These are phyloP conservation scores for Hyperoplus lanceolatus DNA, from an alignment of 2,797 vertebrate genomes.

Conservation along the genomic window DNA sequence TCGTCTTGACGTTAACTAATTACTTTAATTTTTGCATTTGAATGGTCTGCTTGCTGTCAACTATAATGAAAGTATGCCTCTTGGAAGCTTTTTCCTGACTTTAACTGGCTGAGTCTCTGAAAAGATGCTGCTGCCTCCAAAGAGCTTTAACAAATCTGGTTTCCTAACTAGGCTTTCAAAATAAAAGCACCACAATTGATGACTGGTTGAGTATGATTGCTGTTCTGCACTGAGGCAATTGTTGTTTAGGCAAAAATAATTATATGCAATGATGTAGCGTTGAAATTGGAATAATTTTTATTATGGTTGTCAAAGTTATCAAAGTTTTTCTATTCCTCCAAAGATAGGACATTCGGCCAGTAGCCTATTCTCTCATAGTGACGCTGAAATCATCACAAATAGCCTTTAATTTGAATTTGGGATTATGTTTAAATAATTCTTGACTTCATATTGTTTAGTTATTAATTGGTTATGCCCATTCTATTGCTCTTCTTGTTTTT, in stretches of 20 bases:
- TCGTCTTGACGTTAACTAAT: not conserved
- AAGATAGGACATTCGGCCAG: not conserved
- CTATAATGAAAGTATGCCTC: not conserved
- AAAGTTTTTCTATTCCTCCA: not conserved
- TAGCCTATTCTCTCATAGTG: not conserved
- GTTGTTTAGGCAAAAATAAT: not conserved
- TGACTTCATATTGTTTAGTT: not conserved
- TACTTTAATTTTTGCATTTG: not conserved
- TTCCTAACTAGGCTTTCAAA: conserved; percentile 36
- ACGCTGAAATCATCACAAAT: not conserved
- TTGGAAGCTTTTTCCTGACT: not conserved
- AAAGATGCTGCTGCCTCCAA: not conserved
- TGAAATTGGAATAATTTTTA: not conserved
- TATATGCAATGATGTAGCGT: not conserved
- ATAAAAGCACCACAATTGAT: conserved; percentile 40
- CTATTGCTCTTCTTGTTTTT: not conserved
- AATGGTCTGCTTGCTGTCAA: not conserved
- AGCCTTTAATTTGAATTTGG: not conserved
- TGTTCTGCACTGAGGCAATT: not conserved
- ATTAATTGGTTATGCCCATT: not conserved
- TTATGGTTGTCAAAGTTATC: not conserved
- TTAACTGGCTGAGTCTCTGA: not conserved
- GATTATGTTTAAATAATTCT: not conserved
- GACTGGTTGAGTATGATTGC: not conserved
- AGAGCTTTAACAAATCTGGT: not conserved